Base-by-base conservation (phyloP, 1,140 invertebrate species). In the Bombus sylvicola region DNA sequence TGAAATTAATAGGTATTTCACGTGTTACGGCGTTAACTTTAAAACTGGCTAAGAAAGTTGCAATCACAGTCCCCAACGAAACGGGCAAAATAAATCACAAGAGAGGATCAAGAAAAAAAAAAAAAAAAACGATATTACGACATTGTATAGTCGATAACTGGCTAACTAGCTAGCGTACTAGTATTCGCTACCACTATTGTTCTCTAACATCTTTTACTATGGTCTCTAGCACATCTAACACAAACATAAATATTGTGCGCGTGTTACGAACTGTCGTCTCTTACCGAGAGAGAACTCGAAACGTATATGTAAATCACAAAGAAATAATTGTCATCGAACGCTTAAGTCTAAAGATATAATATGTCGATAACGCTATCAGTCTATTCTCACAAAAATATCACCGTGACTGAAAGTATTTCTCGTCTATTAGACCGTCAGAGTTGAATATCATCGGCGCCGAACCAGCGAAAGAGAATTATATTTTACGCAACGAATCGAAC, bases 371-470 rank as follows among this genome's bases (percentile, higher is more conserved):
- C 81, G 64, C 90, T 92, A 92, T 92, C 91, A 92, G 91, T 92
- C 91, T 92, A 92, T 92, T 92, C 90, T 92, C 87, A 91, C 88
- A 91, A 91, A 89, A 89, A 91, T 90, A 90, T 92, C 91, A 92
- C 90, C 86, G 78, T 86, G 85, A 90, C 88, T 90, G 90, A 89
- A 92, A 84, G 53, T 81, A 87, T 83, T 71, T 68, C 37, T 39
- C n/a, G 1, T 57, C 22, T 39, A 39, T 69, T 39, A 37, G 3
- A 31, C 47, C 34, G 68, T 72, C 77, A 81, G 53, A 81, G 57
- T 81, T 10, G 28, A 81, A 64, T 66, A 62, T 34, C 41, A 12
- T 34, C 10, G 10, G 3, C 76, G 75, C 0, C 69, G 28, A 73
- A 15, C 5, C 13, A 43, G 28, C 10, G 12, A 31, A 31, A 39